phyloP scores from a whole-genome alignment of 92 coral and sea anemone species.

The Blastomussa wellsi region DNA sequence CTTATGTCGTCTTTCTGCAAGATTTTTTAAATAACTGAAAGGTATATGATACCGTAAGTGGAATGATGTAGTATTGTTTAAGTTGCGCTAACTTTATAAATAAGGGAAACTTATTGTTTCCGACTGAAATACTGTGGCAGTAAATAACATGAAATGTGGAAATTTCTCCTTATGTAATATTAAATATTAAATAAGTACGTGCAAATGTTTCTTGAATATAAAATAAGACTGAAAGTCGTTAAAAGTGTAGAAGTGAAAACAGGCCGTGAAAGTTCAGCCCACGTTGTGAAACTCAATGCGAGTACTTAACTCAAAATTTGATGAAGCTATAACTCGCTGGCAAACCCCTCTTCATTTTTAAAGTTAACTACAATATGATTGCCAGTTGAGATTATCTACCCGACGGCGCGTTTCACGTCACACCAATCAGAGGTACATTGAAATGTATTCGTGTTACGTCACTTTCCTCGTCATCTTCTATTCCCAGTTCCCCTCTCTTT shows the following conservation, averaged over 20 bases:
- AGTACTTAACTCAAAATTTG: too few relatives aligned
- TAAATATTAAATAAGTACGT: background rate
- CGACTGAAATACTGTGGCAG: too few relatives aligned
- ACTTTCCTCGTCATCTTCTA: conserved; percentile 64
- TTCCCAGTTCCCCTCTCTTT: conserved; percentile 65
- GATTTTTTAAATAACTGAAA: background rate
- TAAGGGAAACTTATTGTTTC: too few relatives aligned
- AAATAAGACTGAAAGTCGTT: background rate
- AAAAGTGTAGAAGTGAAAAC: too few relatives aligned
- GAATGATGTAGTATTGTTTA: too few relatives aligned
- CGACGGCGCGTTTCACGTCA: conserved; percentile 29
- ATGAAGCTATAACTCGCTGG: background rate
- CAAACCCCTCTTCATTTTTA: background rate
- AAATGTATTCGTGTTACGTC: conserved; percentile 74
- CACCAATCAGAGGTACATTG: conserved; percentile 63
- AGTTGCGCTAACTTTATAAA: too few relatives aligned
- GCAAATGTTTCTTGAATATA: background rate
- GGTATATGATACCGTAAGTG: too few relatives aligned
- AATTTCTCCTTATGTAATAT: background rate
- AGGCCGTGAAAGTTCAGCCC: too few relatives aligned
- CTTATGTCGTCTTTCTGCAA: background rate
- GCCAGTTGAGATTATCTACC: background rate
- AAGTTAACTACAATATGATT: background rate
- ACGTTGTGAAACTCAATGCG: too few relatives aligned
- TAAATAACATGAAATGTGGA: too few relatives aligned